Base-by-base conservation (phyloP, 2,888 invertebrate genomes). In the Chymomyza procnemis region DNA sequence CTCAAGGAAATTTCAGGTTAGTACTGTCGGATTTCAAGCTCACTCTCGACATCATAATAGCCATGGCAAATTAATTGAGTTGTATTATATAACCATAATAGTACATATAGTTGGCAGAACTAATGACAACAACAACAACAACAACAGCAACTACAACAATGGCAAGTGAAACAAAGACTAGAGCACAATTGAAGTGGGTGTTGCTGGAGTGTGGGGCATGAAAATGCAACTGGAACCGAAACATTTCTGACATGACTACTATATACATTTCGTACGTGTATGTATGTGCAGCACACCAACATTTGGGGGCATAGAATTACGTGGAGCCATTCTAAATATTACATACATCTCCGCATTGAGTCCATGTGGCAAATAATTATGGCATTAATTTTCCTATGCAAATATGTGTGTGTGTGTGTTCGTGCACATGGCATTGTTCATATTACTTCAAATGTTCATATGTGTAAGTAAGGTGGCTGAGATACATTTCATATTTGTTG, bases 321-420 rank as follows among this genome's bases (percentile, higher is more conserved):
- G 14, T 22, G 34, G 67, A 68, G 73, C 77, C 77, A 75, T 77
- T 69, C 73, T 78, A 74, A 80, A 82, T 77, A 79, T 80, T 73
- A 68, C 68, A 79, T 74, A 69, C 73, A 78, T 79, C 71, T 67
- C 52, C 61, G 74, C 73, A 75, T 79, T 79, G 78, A 76, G 76
- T 80, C 70, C 79, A 69, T 79, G 80, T 82, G 80, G 76, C 80
- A 80, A 77, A 81, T 81, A 81, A 81, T 81, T 81, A 83, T 81
- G 78, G 80, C 81, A 81, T 81, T 83, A 83, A 81, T 81, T 79
- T 83, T 78, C 71, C 78, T 65, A 83, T 75, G 83, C 81, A 81
- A 81, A 81, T 83, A 78, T 79, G 79, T 83, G 8, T 47, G 12
- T n/a, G 12, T 47, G 8, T 30, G 6, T 30, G 77, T 68, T n/a